phyloP scores from a whole-genome alignment of 2,888 invertebrate genomes.

The Metopia argyrocephala region DNA sequence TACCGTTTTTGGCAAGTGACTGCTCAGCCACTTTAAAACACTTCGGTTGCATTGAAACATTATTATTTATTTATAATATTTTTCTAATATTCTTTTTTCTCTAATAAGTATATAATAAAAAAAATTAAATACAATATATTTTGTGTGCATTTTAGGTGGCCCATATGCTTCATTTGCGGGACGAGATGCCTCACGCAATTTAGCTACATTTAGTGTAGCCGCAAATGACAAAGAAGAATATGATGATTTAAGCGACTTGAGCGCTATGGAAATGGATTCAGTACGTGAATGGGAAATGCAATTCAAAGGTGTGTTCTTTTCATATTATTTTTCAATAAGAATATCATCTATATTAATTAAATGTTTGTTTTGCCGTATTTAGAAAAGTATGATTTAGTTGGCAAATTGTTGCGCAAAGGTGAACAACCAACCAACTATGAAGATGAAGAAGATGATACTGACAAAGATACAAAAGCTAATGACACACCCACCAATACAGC shows the following conservation, averaged over 20 bases:
- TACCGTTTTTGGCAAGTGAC: no score
- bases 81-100: no score
- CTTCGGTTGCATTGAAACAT: no score
- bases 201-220: slow-evolving; percentile 94
- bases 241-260: slow-evolving; percentile 97
- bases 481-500: slow-evolving; percentile 48
- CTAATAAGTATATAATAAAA: no score
- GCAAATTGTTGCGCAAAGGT: slow-evolving; percentile 92
- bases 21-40: no score
- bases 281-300: slow-evolving; percentile 98
- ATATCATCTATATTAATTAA: no score
- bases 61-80: no score
- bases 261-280: slow-evolving; percentile 95
- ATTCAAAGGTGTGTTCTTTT: slow-evolving; percentile 92
- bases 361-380: slow-evolving; percentile 61
- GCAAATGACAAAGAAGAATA: slow-evolving; percentile 89
- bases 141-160: slow-evolving; percentile 83
- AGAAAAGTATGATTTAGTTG: slow-evolving; percentile 97
- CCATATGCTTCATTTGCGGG: slow-evolving; percentile 97
- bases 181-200: slow-evolving; percentile 94
- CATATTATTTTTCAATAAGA: no score
- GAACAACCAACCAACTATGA: slow-evolving; percentile 94
- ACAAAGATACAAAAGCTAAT: slow-evolving; percentile 62
- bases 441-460: slow-evolving; percentile 85
- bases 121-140: not conserved